Conservation (phyloP, 2,113 vertebrate genomes). For the Noturus placidus region DNA sequence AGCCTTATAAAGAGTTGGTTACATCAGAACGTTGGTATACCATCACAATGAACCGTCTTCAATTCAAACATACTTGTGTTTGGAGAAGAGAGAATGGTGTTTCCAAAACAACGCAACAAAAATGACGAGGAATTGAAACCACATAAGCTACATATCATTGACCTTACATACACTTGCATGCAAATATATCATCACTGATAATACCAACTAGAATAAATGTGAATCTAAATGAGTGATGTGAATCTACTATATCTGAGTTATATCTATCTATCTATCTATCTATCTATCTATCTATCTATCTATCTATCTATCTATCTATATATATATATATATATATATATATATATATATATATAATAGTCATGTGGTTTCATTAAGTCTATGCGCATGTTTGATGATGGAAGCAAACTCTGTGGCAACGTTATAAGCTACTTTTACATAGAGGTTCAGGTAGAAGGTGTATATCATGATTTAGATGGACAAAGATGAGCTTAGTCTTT, state of each 20-base stretch:
- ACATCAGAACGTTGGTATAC: neutral
- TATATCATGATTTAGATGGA: neutral
- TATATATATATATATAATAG: too few relatives aligned
- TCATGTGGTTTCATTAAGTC: neutral
- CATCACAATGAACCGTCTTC: neutral
- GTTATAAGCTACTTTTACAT: neutral
- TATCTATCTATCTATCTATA: too few relatives aligned
- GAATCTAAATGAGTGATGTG: neutral
- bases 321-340: too few relatives aligned
- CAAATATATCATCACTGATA: too few relatives aligned
- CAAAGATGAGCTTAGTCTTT: neutral
- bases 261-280: too few relatives aligned
- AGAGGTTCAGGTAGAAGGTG: neutral
- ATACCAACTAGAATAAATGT: neutral
- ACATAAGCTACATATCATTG: neutral
- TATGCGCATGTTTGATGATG: neutral
- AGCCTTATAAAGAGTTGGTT: neutral
- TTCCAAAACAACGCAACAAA: conserved; percentile 19
- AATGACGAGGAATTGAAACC: conserved; percentile 11
- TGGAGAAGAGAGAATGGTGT: conserved; percentile 15
- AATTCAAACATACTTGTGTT: conserved; percentile 5
- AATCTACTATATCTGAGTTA: neutral
- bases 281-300: too few relatives aligned
- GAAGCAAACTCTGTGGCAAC: too few relatives aligned
- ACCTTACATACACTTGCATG: neutral